Conservation (phyloP, 2,888 invertebrate genomes). For the Bombylius major region DNA sequence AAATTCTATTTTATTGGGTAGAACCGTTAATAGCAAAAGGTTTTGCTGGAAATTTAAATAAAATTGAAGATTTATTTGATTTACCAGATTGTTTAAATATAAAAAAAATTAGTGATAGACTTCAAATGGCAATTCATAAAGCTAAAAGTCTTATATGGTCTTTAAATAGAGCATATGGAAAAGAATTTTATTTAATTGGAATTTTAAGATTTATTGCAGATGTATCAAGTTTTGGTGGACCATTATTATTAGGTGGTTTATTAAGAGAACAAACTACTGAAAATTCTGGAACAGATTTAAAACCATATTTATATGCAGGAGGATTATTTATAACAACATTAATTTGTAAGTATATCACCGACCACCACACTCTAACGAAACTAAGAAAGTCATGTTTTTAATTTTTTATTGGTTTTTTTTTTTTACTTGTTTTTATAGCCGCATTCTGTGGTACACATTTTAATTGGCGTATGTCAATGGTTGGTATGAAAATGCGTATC, state of each 20-base stretch:
- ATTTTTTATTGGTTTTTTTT: not conserved
- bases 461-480: slow-evolving; percentile 71
- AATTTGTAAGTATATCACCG: slow-evolving; percentile 48
- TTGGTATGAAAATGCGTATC: slow-evolving; percentile 77
- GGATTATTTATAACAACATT: slow-evolving; percentile 53
- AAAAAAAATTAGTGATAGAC: slow-evolving; percentile 25
- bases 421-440: slow-evolving; percentile 36
- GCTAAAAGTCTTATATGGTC: slow-evolving; percentile 47
- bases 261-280: slow-evolving; percentile 53
- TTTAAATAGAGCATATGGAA: slow-evolving; percentile 62
- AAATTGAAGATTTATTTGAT: slow-evolving; percentile 72
- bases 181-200: slow-evolving; percentile 75
- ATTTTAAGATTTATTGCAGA: slow-evolving; percentile 73
- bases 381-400: no score
- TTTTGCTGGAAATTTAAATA: slow-evolving; percentile 52
- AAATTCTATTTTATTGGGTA: slow-evolving; percentile 79
- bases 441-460: slow-evolving; percentile 79
- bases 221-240: slow-evolving; percentile 74
- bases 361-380: not conserved
- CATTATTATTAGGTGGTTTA: slow-evolving; percentile 71
- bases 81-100: slow-evolving; percentile 42
- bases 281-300: slow-evolving; percentile 50
- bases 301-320: slow-evolving; percentile 50
- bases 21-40: slow-evolving; percentile 74
- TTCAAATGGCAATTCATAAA: slow-evolving; percentile 32